Evolutionary conservation across 1,140 invertebrate species (phyloP).

Genomic region (Drosophila nasuta): DNA sequence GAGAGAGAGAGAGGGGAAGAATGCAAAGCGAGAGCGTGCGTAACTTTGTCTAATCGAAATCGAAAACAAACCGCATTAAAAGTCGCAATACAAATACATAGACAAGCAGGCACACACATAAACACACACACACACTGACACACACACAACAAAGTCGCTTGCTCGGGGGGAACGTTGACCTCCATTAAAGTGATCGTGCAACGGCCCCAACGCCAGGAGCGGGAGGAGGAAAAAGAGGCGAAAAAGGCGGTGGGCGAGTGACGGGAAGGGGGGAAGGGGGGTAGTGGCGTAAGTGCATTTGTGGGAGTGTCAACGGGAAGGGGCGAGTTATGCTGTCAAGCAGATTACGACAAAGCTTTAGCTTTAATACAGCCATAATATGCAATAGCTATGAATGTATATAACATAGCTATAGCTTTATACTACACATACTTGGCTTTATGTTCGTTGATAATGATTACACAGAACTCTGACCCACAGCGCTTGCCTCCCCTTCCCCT

Average conservation of each 20-base stretch:
- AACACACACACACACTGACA: not conserved
- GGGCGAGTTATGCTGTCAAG: conserved; percentile 18
- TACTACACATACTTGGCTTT: conserved; percentile 13
- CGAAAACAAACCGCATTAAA: conserved; percentile 50
- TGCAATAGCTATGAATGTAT: not conserved
- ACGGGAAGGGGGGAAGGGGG: not conserved
- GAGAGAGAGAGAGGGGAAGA: conserved; percentile 1
- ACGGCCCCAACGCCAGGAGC: conserved; percentile 18
- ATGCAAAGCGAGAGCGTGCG: not conserved
- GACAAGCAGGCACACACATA: not conserved
- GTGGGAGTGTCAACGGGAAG: conserved; percentile 4
- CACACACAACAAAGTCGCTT: not conserved
- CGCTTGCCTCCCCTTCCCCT: not conserved
- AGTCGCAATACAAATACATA: conserved; percentile 36
- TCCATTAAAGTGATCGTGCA: conserved; percentile 55
- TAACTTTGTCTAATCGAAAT: conserved; percentile 61
- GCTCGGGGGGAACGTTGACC: conserved; percentile 51
- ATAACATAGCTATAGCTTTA: not conserved
- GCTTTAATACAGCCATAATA: conserved; percentile 16
- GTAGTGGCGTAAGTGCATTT: no score
- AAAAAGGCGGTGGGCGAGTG: not conserved
- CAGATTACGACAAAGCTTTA: conserved; percentile 45
- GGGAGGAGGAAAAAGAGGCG: no score
- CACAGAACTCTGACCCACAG: conserved; percentile 3
- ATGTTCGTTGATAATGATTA: conserved; percentile 41